Evolutionary conservation across 2,113 vertebrate species (phyloP).

Genomic region (Dicerorhinus sumatrensis): DNA sequence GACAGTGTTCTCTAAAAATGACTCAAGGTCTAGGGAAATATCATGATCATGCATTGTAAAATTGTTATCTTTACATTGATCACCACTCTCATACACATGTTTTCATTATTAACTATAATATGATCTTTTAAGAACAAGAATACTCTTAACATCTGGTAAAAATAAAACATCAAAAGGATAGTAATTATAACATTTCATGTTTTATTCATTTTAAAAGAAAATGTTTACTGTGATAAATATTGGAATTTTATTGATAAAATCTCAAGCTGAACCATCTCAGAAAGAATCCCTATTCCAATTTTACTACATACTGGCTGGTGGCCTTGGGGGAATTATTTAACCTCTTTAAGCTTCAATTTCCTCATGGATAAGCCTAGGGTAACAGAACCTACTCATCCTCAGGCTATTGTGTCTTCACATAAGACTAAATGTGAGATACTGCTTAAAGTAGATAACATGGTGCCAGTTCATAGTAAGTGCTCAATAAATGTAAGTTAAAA

Average conservation of each 20-base stretch:
- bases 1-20: not conserved
- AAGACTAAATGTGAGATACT: not conserved
- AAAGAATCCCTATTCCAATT: not conserved
- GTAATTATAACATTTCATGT: not conserved
- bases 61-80: not conserved
- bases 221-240: not conserved
- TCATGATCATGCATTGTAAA: not conserved
- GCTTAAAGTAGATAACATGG: not conserved
- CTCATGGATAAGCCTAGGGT: not conserved
- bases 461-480: not conserved
- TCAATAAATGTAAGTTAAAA: not conserved
- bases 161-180: not conserved
- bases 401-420: not conserved
- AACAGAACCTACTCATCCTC: not conserved
- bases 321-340: not conserved
- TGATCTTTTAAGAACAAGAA: not conserved
- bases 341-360: not conserved
- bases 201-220: slow-evolving; percentile 34
- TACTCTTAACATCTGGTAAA: not conserved
- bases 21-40: not conserved
- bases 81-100: not conserved
- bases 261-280: not conserved
- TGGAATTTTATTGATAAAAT: slow-evolving; percentile 24
- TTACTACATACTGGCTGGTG: not conserved
- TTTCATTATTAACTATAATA: not conserved